Evolutionary conservation across 2,888 invertebrate species (phyloP), one percentile per base, ranked within the genome.

Genomic region (Steinernema scapterisci): DNA sequence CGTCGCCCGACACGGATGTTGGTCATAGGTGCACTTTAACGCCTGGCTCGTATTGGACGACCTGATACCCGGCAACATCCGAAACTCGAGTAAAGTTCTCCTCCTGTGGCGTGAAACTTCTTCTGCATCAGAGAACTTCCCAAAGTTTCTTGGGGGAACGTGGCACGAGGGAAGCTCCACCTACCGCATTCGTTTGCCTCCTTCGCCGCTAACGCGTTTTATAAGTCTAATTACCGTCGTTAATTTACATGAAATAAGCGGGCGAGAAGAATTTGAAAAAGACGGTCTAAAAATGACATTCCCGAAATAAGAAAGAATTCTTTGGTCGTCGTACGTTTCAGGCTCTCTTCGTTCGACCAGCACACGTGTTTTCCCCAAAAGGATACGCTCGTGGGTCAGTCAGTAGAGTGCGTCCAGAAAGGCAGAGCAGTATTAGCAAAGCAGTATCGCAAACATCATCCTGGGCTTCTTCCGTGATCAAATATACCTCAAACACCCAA

Each of bases 141-240:
- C n/a, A 19, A 48, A 16, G 3, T 48, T 48, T 48, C 48, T n/a
- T 48, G n/a, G 19, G n/a, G n/a, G 19, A 48, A 13, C 48, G 48
- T 13, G 3, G 16, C 48, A 5, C 48, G 19, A 21, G 11, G n/a
- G 13, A n/a, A 16, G 63, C 31, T 63, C 63, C 63, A 38, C 63
- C 63, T 19, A 48, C 48, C 48, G 48, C 48, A 48, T 19, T 48
- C 19, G 48, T 48, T 48, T 19, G 19, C 13, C 19, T 38, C 38
- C 38, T 38, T 38, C 21, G 19, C 52, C 19, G 52, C 21, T 16
- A n/a, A 48, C 11, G 21, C 52, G 19, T 52, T 52, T 52, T 52
- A 52, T 52, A 19, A 21, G 23, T 63, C 63, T 63, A 63, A 63
- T 63, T 63, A 38, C 63, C 63, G 63, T 63, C 63, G 63, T 63